These are phyloP conservation scores for Lasius platythorax DNA, from an alignment of 2,888 invertebrate species.

Conservation along the genomic window DNA sequence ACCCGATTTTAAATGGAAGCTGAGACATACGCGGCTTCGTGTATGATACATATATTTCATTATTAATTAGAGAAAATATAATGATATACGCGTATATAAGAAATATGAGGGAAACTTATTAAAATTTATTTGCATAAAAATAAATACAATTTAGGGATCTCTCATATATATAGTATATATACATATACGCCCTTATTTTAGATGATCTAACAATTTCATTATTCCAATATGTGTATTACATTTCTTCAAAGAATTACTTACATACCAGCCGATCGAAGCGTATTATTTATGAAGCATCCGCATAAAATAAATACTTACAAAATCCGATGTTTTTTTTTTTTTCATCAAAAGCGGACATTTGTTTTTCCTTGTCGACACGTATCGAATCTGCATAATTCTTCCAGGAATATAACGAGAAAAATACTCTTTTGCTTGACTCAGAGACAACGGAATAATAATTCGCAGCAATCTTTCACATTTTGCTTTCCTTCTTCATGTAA, in stretches of 20 bases:
- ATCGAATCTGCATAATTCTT: not conserved
- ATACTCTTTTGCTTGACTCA: not conserved
- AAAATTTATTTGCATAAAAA: not conserved
- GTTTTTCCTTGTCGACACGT: not conserved
- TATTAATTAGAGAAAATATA: not conserved
- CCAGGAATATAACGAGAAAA: not conserved
- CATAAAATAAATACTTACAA: not conserved
- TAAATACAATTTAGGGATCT: not conserved
- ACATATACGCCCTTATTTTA: too few species aligned
- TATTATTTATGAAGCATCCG: not conserved
- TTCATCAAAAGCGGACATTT: not conserved
- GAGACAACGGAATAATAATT: not conserved
- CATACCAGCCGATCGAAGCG: not conserved
- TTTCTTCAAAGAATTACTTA: constrained; percentile 17
- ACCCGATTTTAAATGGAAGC: constrained; percentile 20
- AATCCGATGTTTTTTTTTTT: not conserved
- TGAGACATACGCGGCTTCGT: not conserved
- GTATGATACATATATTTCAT: not conserved
- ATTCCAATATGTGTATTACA: not conserved
- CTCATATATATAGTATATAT: not conserved
- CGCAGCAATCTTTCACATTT: constrained; percentile 2
- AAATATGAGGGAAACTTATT: not conserved
- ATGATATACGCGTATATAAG: not conserved
- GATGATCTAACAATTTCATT: not conserved
- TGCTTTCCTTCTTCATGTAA: constrained; percentile 1